These are phyloP conservation scores for Characodon lateralis DNA, from an alignment of 2,797 vertebrate genomes.

Conservation along the genomic window DNA sequence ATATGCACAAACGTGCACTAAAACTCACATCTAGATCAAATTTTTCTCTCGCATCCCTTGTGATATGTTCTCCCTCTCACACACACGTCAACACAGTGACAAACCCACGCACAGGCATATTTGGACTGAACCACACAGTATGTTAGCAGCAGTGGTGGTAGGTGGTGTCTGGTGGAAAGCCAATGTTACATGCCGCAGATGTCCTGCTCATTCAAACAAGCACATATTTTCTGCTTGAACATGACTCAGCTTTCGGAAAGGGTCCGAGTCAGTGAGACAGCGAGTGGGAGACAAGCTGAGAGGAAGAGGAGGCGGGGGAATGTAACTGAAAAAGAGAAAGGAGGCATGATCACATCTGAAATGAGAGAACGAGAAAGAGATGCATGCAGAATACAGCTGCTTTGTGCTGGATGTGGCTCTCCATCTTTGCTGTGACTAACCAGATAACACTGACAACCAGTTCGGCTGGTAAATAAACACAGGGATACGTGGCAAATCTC, in stretches of 20 bases:
- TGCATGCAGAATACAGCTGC: constrained; percentile 37
- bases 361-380: constrained; percentile 54
- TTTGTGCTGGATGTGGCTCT: constrained; percentile 50
- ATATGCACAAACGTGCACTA: not conserved
- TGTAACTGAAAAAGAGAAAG: constrained; percentile 46
- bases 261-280: constrained; percentile 46
- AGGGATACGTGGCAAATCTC: constrained; percentile 46
- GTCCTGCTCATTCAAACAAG: constrained; percentile 59
- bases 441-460: constrained; percentile 46
- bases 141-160: constrained; percentile 29
- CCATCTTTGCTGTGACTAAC: constrained; percentile 54
- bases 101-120: constrained; percentile 28
- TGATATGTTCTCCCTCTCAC: constrained; percentile 9
- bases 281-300: constrained; percentile 51
- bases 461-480: constrained; percentile 57
- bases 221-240: constrained; percentile 56
- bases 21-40: constrained; percentile 5
- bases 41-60: constrained; percentile 14
- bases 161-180: constrained; percentile 57
- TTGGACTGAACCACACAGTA: constrained; percentile 7
- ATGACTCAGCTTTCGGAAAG: constrained; percentile 68
- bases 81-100: constrained; percentile 10
- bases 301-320: constrained; percentile 34
- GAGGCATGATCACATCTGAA: constrained; percentile 53
- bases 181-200: constrained; percentile 61